Evolutionary conservation across 2,113 vertebrate species (phyloP).

Genomic region (Perccottus glenii): DNA sequence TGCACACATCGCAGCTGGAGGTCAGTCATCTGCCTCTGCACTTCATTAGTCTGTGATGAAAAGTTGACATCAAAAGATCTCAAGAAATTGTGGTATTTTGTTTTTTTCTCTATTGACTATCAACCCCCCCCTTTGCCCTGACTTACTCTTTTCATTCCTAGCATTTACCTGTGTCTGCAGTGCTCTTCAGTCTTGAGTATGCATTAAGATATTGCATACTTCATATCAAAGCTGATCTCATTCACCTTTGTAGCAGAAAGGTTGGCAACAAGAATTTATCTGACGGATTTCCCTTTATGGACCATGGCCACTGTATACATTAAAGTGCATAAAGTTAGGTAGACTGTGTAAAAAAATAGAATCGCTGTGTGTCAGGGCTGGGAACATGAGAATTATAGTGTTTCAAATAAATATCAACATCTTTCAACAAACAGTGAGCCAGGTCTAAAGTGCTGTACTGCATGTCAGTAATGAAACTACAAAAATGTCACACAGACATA

Average conservation of each 20-base stretch:
- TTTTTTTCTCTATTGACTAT: not conserved
- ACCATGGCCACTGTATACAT: too few species aligned
- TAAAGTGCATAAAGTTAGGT: too few species aligned
- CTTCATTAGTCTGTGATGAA: not conserved
- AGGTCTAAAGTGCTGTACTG: not conserved
- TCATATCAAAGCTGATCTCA: too few species aligned
- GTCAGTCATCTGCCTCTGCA: slow-evolving; percentile 10
- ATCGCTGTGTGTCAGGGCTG: too few species aligned
- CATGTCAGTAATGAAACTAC: not conserved
- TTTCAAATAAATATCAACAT: slow-evolving; percentile 1
- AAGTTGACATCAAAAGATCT: slow-evolving; percentile 1
- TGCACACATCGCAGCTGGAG: slow-evolving; percentile 10
- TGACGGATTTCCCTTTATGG: too few species aligned
- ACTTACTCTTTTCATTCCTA: not conserved
- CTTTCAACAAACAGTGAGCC: not conserved
- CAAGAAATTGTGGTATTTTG: not conserved
- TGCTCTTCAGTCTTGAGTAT: not conserved
- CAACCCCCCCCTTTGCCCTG: not conserved
- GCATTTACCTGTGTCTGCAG: not conserved
- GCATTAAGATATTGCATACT: too few species aligned
- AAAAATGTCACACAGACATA: not conserved
- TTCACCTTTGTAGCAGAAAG: too few species aligned
- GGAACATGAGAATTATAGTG: not conserved
- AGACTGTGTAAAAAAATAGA: too few species aligned
- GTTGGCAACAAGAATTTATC: too few species aligned